Evolutionary conservation across 2,113 vertebrate species (phyloP).

Genomic region (Cinclus cinclus): DNA sequence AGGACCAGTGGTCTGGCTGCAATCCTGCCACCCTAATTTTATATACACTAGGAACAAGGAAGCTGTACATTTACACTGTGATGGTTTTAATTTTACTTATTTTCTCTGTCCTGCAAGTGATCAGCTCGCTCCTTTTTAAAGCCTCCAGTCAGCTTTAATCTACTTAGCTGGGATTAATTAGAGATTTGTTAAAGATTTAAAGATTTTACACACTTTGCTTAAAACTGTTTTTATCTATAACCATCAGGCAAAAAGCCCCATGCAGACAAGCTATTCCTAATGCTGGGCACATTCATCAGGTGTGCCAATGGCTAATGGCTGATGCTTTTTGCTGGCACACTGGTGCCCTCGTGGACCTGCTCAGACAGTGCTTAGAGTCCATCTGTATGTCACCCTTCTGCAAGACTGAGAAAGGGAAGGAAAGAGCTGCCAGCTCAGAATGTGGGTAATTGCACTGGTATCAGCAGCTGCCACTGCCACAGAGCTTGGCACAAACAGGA

Average conservation of each 20-base stretch:
- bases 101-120: constrained; percentile 16
- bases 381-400: neutral
- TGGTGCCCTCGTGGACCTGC: neutral
- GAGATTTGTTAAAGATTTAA: constrained; percentile 62
- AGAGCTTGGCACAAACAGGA: accelerated
- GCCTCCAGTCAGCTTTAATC: constrained; percentile 44
- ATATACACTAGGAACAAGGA: neutral
- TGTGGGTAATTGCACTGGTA: accelerated
- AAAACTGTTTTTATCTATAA: constrained; percentile 21
- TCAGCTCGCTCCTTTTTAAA: constrained; percentile 33
- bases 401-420: neutral
- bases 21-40: neutral
- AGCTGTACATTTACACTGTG: neutral
- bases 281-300: neutral
- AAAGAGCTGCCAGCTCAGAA: neutral
- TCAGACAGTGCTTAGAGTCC: neutral
- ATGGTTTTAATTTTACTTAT: neutral
- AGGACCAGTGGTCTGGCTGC: neutral
- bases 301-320: neutral
- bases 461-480: neutral
- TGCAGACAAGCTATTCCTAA: neutral
- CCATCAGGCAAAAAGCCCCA: neutral
- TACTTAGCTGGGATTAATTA: constrained; percentile 56
- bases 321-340: neutral
- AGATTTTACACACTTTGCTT: constrained; percentile 41